Conservation (phyloP, 2,888 invertebrate genomes). For the Nomada fucata region DNA sequence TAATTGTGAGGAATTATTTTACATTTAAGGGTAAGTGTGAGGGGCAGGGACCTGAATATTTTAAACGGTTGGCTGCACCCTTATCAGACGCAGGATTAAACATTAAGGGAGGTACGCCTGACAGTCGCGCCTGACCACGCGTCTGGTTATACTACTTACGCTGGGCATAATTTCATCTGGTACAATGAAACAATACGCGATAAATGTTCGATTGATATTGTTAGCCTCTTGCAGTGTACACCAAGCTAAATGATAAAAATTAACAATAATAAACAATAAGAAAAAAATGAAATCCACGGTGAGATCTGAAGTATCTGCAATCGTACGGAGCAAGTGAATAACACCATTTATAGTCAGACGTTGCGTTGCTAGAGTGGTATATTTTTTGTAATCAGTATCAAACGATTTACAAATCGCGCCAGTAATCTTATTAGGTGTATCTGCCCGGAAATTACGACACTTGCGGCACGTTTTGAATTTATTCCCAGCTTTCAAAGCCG, state of each 20-base stretch:
- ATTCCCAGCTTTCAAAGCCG: conserved; percentile 72
- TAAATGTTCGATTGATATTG: too few species aligned
- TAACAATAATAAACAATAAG: neutral
- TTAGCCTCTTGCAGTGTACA: too few species aligned
- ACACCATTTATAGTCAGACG: conserved; percentile 37
- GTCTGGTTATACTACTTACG: neutral
- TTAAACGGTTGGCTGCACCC: too few species aligned
- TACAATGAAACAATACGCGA: too few species aligned
- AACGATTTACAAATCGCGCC: conserved; percentile 10
- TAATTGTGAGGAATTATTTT: too few species aligned
- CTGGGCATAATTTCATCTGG: neutral
- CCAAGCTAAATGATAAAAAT: too few species aligned
- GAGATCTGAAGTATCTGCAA: conserved; percentile 25
- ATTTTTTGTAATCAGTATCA: conserved; percentile 42
- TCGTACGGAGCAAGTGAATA: conserved; percentile 38
- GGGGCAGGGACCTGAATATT: too few species aligned
- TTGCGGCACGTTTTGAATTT: conserved; percentile 77
- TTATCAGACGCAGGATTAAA: neutral
- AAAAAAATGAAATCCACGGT: neutral
- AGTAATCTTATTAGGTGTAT: conserved; percentile 52
- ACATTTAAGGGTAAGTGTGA: too few species aligned
- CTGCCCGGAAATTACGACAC: conserved; percentile 75
- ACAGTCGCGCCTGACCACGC: neutral
- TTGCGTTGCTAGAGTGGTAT: conserved; percentile 27
- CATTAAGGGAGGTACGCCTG: neutral